These are phyloP conservation scores for Gallinago nigripennis DNA, from an alignment of 2,797 vertebrate genomes.

Conservation along the genomic window DNA sequence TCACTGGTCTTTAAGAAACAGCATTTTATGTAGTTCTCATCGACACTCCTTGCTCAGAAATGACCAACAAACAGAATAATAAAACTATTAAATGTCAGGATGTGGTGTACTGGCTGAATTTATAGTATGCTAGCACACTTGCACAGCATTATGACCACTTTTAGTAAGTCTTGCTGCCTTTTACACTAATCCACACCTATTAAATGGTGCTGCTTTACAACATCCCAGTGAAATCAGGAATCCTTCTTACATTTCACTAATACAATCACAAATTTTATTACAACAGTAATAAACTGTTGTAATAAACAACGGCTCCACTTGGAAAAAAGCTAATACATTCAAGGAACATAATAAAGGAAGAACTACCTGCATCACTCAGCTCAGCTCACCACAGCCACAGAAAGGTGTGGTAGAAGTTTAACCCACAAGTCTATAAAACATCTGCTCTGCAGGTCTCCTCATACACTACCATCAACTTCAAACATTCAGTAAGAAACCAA, in stretches of 20 bases:
- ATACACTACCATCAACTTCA: neutral
- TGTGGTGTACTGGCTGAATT: neutral
- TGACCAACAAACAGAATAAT: slow-evolving; percentile 8
- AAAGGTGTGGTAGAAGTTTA: neutral
- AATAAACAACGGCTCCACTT: neutral
- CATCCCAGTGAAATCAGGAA: neutral
- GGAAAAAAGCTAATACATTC: neutral
- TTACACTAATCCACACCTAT: neutral
- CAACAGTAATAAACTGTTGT: neutral
- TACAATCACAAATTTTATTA: neutral
- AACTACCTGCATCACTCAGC: neutral
- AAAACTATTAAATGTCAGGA: slow-evolving; percentile 22
- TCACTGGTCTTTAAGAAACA: neutral
- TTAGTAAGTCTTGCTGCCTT: neutral
- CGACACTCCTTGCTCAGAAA: slow-evolving; percentile 2
- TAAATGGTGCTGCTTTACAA: neutral
- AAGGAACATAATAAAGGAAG: neutral
- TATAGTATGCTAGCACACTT: neutral
- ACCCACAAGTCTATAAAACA: neutral
- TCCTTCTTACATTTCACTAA: neutral
- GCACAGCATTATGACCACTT: neutral
- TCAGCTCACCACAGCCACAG: neutral
- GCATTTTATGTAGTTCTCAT: neutral
- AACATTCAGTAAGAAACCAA: neutral
- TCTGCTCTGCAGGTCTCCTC: neutral